Evolutionary conservation across 2,113 vertebrate genomes (phyloP).

Genomic region (Nothoprocta perdicaria): DNA sequence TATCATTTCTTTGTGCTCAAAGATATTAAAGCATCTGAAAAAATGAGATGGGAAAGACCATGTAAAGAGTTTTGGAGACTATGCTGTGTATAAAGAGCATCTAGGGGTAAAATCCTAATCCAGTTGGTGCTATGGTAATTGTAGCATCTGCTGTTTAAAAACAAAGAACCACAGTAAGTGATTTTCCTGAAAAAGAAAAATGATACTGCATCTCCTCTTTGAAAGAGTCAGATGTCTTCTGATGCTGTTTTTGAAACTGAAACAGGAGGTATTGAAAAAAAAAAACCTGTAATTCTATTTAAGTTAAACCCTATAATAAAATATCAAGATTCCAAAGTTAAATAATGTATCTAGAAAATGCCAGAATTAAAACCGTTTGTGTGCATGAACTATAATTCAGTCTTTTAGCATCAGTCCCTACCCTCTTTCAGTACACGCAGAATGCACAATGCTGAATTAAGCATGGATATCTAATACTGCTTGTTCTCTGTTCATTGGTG

Average conservation of each 20-base stretch:
- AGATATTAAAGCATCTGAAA: not conserved
- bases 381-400: not conserved
- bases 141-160: not conserved
- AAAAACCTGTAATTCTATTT: not conserved
- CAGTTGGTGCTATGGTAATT: not conserved
- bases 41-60: not conserved
- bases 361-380: conserved; percentile 11
- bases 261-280: conserved; percentile 1
- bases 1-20: not conserved
- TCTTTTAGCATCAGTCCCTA: conserved; percentile 14
- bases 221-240: not conserved
- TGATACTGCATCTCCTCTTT: not conserved
- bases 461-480: not conserved
- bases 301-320: conserved; percentile 6
- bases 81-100: not conserved
- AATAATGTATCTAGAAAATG: not conserved
- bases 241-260: not conserved
- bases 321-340: not conserved
- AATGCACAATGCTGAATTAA: conserved; percentile 14
- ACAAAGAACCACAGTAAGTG: not conserved
- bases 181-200: conserved; percentile 1
- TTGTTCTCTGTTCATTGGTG: not conserved
- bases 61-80: not conserved
- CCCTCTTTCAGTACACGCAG: not conserved
- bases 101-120: not conserved